A percentile compares a stretch with the other conserved stretches of the same genome.
phyloP scores from a whole-genome alignment of 2,888 invertebrate genomes.

The Lamproptera curius region DNA sequence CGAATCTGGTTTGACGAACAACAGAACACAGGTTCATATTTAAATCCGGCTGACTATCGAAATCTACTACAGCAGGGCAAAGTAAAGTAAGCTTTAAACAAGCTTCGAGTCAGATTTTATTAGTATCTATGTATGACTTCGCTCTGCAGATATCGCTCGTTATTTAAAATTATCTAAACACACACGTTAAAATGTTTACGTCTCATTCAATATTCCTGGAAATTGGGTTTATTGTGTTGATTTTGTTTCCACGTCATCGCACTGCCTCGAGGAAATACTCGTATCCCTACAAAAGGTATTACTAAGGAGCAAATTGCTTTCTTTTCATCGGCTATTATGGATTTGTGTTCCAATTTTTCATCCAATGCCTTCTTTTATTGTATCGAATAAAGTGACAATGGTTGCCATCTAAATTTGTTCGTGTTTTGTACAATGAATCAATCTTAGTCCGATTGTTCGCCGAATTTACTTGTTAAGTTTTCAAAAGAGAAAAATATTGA shows the following conservation, averaged over 20 bases:
- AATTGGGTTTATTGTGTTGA: constrained; percentile 22
- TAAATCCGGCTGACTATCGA: neutral
- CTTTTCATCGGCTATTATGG: too few relatives aligned
- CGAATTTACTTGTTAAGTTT: too few relatives aligned
- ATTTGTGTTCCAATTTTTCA: too few relatives aligned
- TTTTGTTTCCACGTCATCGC: constrained; percentile 24
- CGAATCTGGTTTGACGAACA: neutral
- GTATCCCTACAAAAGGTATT: neutral
- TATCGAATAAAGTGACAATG: too few relatives aligned
- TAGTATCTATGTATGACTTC: constrained; percentile 1
- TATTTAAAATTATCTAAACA: constrained; percentile 19
- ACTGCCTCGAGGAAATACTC: neutral
- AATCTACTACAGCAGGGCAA: neutral
- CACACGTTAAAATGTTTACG: constrained; percentile 16
- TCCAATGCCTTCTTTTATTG: too few relatives aligned
- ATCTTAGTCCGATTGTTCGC: neutral
- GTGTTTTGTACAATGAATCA: neutral
- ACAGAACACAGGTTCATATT: neutral
- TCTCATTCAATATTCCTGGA: constrained; percentile 23
- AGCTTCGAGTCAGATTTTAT: constrained; percentile 13
- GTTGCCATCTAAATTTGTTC: too few relatives aligned
- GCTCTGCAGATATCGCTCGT: constrained; percentile 13
- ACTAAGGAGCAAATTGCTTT: too few relatives aligned
- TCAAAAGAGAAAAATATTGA: too few relatives aligned
- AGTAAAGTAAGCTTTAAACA: constrained; percentile 2